phyloP scores from a whole-genome alignment of 2,888 invertebrate species.

The Elmis aenea region DNA sequence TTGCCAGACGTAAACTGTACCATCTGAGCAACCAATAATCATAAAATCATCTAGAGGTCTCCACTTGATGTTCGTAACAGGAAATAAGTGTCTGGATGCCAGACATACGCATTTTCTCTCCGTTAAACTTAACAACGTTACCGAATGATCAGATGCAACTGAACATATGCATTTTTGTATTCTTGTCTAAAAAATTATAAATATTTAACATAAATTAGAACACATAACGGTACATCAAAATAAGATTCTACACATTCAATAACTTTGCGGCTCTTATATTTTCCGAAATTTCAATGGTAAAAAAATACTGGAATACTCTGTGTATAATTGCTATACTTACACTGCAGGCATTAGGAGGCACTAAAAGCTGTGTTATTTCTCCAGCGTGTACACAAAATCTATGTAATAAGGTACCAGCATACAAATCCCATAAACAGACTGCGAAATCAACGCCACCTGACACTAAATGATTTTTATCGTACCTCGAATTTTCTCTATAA shows the following conservation, averaged over 20 bases:
- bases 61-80: constrained; percentile 94
- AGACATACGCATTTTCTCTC: constrained; percentile 94
- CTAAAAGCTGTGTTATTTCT: constrained; percentile 88
- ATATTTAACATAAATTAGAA: constrained; percentile 3
- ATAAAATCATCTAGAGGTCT: constrained; percentile 96
- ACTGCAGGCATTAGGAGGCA: constrained; percentile 88
- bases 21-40: constrained; percentile 95
- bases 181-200: constrained; percentile 62
- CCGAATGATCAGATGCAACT: constrained; percentile 96
- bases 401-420: constrained; percentile 82
- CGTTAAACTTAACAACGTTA: constrained; percentile 84
- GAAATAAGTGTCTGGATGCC: constrained; percentile 88
- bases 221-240: background rate
- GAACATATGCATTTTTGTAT: constrained; percentile 94
- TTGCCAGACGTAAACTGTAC: constrained; percentile 99
- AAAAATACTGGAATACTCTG: background rate
- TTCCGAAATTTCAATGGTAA: background rate
- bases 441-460: constrained; percentile 98
- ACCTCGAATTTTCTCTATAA: constrained; percentile 82
- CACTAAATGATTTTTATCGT: constrained; percentile 82
- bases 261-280: no score
- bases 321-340: constrained; percentile 49
- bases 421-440: constrained; percentile 93
- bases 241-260: no score
- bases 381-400: constrained; percentile 98